Conservation (phyloP, 2,797 vertebrate species). For the Gymnothorax javanicus region DNA sequence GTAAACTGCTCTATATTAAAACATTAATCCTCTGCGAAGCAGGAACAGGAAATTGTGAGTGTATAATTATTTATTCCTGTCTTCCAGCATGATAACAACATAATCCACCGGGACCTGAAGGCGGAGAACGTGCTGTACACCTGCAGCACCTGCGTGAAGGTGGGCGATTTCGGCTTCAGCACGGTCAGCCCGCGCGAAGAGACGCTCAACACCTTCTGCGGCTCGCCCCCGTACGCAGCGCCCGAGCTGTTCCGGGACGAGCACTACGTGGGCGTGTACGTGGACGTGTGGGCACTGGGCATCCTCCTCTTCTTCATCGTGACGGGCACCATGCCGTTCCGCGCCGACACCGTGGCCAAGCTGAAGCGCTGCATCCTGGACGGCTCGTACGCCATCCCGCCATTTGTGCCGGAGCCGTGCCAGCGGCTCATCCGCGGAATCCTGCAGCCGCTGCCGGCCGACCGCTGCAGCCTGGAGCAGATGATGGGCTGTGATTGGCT, state of each 20-base stretch:
- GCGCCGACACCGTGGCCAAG: slow-evolving; percentile 92
- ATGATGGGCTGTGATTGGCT: slow-evolving; percentile 94
- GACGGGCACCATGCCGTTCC: slow-evolving; percentile 90
- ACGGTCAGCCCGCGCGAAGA: slow-evolving; percentile 86
- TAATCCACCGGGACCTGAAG: slow-evolving; percentile 94
- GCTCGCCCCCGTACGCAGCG: slow-evolving; percentile 93
- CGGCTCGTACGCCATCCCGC: slow-evolving; percentile 79
- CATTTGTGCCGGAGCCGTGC: slow-evolving; percentile 83
- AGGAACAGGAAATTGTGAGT: neutral
- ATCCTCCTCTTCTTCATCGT: slow-evolving; percentile 94
- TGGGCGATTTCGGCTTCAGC: slow-evolving; percentile 97
- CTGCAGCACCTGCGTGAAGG: slow-evolving; percentile 89
- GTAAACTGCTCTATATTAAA: too few relatives aligned
- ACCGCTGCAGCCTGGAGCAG: slow-evolving; percentile 82
- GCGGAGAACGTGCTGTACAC: slow-evolving; percentile 95
- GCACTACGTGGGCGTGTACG: slow-evolving; percentile 84
- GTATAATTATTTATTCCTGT: too few relatives aligned
- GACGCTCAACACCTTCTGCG: slow-evolving; percentile 93
- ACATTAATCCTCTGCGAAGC: too few relatives aligned
- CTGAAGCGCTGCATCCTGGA: slow-evolving; percentile 93
- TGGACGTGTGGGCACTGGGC: slow-evolving; percentile 95
- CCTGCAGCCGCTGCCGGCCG: slow-evolving; percentile 81
- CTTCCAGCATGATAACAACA: slow-evolving; percentile 88
- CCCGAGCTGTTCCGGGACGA: slow-evolving; percentile 94
- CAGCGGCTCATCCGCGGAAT: slow-evolving; percentile 84